phyloP scores from a whole-genome alignment of 2,888 invertebrate genomes.

The Drosophila differens region DNA sequence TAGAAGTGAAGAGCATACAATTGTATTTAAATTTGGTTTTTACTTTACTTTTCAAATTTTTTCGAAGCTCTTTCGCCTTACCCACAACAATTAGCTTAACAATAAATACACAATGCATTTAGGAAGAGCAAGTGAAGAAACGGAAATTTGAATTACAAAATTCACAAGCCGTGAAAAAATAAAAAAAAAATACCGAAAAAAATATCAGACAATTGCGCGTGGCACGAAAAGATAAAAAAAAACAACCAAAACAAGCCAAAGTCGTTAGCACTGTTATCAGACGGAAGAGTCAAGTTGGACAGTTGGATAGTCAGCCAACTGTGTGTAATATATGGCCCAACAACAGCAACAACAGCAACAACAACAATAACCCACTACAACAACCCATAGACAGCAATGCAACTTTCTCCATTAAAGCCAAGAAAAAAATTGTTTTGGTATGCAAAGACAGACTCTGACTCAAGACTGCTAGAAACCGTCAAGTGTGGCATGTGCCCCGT shows the following conservation, averaged over 20 bases:
- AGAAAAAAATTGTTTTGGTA: slow-evolving; percentile 56
- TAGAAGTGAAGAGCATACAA: slow-evolving; percentile 33
- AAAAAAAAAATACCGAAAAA: slow-evolving; percentile 1
- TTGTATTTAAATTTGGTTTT: slow-evolving; percentile 31
- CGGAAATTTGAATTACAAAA: slow-evolving; percentile 72
- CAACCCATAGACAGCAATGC: slow-evolving; percentile 37
- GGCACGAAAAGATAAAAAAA: slow-evolving; percentile 37
- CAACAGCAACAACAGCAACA: slow-evolving; percentile 27
- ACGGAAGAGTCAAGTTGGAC: slow-evolving; percentile 58
- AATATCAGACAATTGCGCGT: slow-evolving; percentile 46
- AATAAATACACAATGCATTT: slow-evolving; percentile 28
- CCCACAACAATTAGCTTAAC: slow-evolving; percentile 67
- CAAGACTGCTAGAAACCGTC: slow-evolving; percentile 37
- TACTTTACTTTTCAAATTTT: slow-evolving; percentile 15
- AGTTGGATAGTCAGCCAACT: slow-evolving; percentile 39
- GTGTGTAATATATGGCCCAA: slow-evolving; percentile 60
- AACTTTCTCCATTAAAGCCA: slow-evolving; percentile 71
- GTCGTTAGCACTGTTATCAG: slow-evolving; percentile 62
- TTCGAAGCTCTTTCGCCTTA: slow-evolving; percentile 34
- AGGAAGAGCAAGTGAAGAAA: slow-evolving; percentile 65
- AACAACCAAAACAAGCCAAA: slow-evolving; percentile 33
- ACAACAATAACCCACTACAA: slow-evolving; percentile 10
- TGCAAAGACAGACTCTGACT: slow-evolving; percentile 54
- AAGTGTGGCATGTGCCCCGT: slow-evolving; percentile 44
- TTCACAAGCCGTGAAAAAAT: slow-evolving; percentile 59